Evolutionary conservation across 2,797 vertebrate genomes (phyloP), one percentile per base, ranked within the genome.

Genomic region (Rhabdophis nuchalis): DNA sequence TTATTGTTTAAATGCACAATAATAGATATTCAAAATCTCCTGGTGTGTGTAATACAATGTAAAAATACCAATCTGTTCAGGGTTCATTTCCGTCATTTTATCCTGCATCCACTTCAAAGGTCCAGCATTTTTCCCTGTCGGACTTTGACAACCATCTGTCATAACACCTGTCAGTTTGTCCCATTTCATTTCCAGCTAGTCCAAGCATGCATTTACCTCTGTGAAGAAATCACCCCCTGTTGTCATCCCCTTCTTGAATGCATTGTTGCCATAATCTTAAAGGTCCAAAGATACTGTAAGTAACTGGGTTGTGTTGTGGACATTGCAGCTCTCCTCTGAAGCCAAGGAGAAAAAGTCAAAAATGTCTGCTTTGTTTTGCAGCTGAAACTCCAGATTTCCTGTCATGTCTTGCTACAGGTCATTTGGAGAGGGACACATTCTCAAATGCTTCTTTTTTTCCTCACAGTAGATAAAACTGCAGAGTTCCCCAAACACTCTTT

Each of bases 131-230:
- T 57, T 25, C 46, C 53, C 86, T 36, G 54, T 87, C 29, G 57
- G 54, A 87, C 18, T 54, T 54, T 41, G n/a, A 54, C 50, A 90
- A 56, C 89, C 68, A 56, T 57, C 68, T 4, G 0, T 54, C 18
- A 27, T 86, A n/a, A 86, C 2, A 52, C 46, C 27, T 53, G 50
- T 29, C 50, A 27, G 52, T 68, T 87, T 87, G 91, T 91, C 41
- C 58, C 46, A 72, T 91, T 68, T 87, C 52, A 92, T 46, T 88
- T 86, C 52, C 27, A 88, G 60, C 60, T 68, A 88, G 91, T 82
- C 91, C 54, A 89, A 25, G 32, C 52, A 85, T 60, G 54, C 72
- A 89, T 92, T 89, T 92, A 54, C 88, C 56, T 89, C 36, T 85
- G 54, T 53, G 29, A 89, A 92, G 36, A 89, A 60, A 58, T 89